Base-by-base conservation (phyloP, 2,113 vertebrate genomes). In the Calyptommatus sinebrachiatus region DNA sequence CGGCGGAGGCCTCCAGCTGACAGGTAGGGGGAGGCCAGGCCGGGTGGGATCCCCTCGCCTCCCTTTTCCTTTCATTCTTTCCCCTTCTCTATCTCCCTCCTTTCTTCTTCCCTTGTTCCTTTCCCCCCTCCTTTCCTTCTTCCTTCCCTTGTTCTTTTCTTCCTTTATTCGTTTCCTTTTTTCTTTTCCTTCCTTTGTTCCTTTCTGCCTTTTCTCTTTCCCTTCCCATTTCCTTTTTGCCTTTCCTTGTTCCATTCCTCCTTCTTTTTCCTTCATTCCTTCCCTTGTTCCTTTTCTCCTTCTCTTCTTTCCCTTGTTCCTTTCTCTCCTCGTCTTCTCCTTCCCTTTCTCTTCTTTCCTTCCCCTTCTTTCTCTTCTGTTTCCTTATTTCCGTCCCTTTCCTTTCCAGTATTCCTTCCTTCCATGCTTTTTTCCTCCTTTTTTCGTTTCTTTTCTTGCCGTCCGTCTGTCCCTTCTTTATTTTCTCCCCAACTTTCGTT, bases 1-100 rank as follows among this genome's bases (percentile, higher is more conserved):
- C 87, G 93, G 96, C 81, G n/a, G 7, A 20, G 87, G 92, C 62
- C 91, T 97, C 79, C 97, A 96, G 90, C 94, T 97, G 50, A 86
- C 97, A 91, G 97, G 97, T 98, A 90, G 46, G 50, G 50, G 50
- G 50, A 3, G 50, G 50, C 6, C 46, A 10, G 46, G 46, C 46
- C 6, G 46, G 46, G 10, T 9, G 50, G 50, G 50, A 14, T 14
- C 11, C 11, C 50, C 16, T 8, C 10, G 50, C 10, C 10, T 14
- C 50, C 50, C 50, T 14, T 9, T 1, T 1, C 5, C 18, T 7
- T 48, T 4, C 26, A 10, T 65, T 2, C 20, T n/a, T 9, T 8
- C 12, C 22, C 18, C 22, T 45, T 50, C 48, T 8, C 48, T 14
- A 2, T 8, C 8, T 14, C 8, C 48, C 5, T 41, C 35, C 5